Evolutionary conservation across 2,797 vertebrate genomes (phyloP), one percentile per base, ranked within the genome.

Genomic region (Crocidura indochinensis): DNA sequence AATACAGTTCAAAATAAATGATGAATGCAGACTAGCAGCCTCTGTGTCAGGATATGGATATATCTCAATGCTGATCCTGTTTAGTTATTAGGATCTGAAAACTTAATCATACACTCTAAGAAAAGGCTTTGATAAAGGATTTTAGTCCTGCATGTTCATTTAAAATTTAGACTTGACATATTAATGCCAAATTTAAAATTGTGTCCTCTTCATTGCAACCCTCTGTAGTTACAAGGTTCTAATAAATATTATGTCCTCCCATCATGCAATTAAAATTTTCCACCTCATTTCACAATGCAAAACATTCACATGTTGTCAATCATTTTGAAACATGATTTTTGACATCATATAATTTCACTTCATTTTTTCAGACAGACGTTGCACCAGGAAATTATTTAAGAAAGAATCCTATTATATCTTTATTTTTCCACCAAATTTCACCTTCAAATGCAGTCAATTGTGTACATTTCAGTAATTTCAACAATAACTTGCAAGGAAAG

Each of bases 251-350:
- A 97, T 98, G 98, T 98, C 97, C 98, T 98, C 97, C 97, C 97
- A 97, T 98, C 98, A 97, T 97, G 97, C 98, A 98, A 98, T 98
- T 98, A 98, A 98, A 98, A 98, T 98, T 98, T 98, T 98, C 98
- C 97, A 97, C 98, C 97, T 98, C 98, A 97, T 98, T 98, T 98
- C 98, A 98, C 98, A 97, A 98, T 97, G 97, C 97, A 98, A 98
- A 98, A 98, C 97, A 98, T 97, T 98, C 95, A 74, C 97, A 96
- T 97, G 94, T 97, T 98, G 98, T 98, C 98, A 98, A 98, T 98
- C 98, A 98, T 97, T 97, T 97, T 98, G 97, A 98, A 97, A 98
- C 97, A 97, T 96, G 97, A 97, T 97, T 98, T 98, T 97, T 98
- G 98, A 98, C 98, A 98, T 98, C 98, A 97, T 98, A 96, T 98